These are phyloP conservation scores for Diprion similis DNA, from an alignment of 1,140 invertebrate species.

Conservation along the genomic window DNA sequence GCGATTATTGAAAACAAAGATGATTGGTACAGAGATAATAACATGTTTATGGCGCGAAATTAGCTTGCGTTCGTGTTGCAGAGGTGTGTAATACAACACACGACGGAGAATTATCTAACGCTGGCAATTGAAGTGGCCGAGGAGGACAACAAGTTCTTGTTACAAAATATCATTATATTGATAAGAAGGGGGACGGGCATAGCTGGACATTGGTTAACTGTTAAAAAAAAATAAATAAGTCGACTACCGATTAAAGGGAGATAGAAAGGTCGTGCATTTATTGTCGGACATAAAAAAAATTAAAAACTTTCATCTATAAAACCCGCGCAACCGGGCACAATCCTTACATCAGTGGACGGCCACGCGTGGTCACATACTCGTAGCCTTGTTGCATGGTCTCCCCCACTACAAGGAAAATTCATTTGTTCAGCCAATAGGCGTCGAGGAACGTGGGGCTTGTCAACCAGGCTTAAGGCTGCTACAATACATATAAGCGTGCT, in stretches of 20 bases:
- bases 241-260: not conserved
- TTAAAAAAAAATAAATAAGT: not conserved
- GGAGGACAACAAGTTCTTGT: not conserved
- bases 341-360: slow-evolving; percentile 4
- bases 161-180: slow-evolving; percentile 1
- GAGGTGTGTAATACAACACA: not conserved
- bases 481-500: slow-evolving; percentile 31
- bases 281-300: not conserved
- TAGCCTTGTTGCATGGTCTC: not conserved
- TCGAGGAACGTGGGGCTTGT: slow-evolving; percentile 4
- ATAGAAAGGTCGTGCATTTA: not conserved
- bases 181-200: not conserved
- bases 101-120: not conserved
- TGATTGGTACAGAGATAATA: too few species aligned
- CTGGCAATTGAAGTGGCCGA: not conserved
- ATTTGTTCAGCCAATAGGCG: not conserved
- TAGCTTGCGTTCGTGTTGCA: not conserved
- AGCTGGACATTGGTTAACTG: not conserved
- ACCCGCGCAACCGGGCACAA: not conserved
- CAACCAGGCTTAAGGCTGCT: not conserved
- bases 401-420: not conserved
- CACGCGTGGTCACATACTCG: not conserved
- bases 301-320: not conserved
- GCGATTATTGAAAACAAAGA: too few species aligned
- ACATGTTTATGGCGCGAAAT: not conserved